Evolutionary conservation across 2,113 vertebrate species (phyloP).

Genomic region (Stigmatopora argus): DNA sequence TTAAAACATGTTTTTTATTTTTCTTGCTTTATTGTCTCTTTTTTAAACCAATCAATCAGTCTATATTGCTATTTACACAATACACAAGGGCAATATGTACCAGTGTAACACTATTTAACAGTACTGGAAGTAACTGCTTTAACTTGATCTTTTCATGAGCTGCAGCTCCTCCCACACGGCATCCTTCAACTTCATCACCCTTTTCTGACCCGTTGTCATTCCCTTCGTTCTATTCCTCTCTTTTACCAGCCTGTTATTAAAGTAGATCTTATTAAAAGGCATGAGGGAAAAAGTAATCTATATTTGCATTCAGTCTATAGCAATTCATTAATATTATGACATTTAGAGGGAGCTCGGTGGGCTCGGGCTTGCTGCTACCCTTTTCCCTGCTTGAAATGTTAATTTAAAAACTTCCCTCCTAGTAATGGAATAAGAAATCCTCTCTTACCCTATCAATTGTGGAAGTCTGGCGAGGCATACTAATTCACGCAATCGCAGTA

Average conservation of each 20-base stretch:
- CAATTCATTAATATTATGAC: constrained; percentile 99
- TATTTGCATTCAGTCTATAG: constrained; percentile 99
- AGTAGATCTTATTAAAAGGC: constrained; percentile 98
- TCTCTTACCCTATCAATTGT: constrained; percentile 97
- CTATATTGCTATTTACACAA: neutral
- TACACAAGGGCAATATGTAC: constrained; percentile 6
- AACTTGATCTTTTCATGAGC: constrained; percentile 59
- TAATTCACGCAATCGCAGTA: constrained; percentile 81
- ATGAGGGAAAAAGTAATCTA: constrained; percentile 94
- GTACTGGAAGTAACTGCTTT: constrained; percentile 41
- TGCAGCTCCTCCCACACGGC: constrained; percentile 31
- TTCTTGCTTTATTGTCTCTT: too few relatives aligned
- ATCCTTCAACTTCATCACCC: constrained; percentile 79
- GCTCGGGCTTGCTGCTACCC: constrained; percentile 91
- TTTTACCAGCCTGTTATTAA: constrained; percentile 86
- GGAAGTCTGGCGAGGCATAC: constrained; percentile 92
- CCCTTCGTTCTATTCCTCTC: constrained; percentile 75
- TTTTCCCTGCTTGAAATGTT: constrained; percentile 99
- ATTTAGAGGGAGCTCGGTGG: constrained; percentile 98
- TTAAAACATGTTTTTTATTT: too few relatives aligned
- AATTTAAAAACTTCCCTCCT: constrained; percentile 99
- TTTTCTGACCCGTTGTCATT: constrained; percentile 82
- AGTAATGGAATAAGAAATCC: constrained; percentile 99
- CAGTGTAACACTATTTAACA: constrained; percentile 35
- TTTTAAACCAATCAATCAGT: neutral